Conservation (phyloP, 2,888 invertebrate genomes). For the Plusia festucae region DNA sequence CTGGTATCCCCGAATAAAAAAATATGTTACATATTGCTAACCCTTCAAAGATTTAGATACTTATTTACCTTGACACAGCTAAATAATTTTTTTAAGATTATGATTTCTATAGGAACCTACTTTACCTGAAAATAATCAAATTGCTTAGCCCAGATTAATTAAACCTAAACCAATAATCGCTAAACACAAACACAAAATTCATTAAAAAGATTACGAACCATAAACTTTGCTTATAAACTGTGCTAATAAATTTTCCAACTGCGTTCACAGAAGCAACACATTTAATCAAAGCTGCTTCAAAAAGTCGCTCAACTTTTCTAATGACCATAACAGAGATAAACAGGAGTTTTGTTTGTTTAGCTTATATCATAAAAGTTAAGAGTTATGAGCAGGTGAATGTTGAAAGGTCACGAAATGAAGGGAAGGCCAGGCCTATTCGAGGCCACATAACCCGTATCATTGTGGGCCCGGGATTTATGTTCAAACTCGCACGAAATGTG, state of each 20-base stretch:
- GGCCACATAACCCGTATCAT: constrained; percentile 35
- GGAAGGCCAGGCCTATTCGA: constrained; percentile 20
- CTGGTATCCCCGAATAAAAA: constrained; percentile 7
- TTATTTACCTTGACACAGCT: not conserved
- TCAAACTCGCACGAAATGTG: constrained; percentile 43
- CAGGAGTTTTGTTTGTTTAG: constrained; percentile 34
- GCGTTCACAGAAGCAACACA: constrained; percentile 5
- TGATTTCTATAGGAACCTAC: too few species aligned
- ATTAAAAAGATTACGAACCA: not conserved
- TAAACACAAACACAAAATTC: not conserved
- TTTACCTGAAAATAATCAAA: too few species aligned
- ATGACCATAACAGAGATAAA: constrained; percentile 30
- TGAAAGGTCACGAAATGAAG: constrained; percentile 12
- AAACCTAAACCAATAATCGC: not conserved
- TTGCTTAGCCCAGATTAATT: not conserved
- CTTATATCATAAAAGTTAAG: constrained; percentile 45
- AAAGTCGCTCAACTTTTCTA: constrained; percentile 36
- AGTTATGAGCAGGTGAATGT: constrained; percentile 53
- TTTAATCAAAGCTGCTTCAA: constrained; percentile 27
- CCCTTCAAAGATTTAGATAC: constrained; percentile 13
- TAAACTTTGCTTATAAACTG: constrained; percentile 1
- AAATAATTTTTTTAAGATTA: too few species aligned
- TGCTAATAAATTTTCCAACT: not conserved
- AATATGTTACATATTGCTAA: constrained; percentile 16
- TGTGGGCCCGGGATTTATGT: constrained; percentile 48